Conservation (phyloP, 92 coral and sea anemone genomes). For the Metridium senile region DNA sequence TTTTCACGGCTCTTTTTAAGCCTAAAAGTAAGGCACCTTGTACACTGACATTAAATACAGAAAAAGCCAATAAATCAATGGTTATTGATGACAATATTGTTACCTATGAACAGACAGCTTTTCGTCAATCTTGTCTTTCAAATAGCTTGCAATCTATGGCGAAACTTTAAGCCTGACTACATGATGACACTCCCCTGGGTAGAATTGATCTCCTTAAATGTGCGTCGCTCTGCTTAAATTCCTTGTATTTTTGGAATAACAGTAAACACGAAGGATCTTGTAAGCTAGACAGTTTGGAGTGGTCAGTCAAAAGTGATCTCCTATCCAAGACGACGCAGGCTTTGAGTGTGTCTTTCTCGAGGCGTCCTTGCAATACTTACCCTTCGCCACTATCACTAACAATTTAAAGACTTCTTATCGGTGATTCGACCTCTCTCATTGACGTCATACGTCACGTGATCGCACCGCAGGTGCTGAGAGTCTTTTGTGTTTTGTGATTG, state of each 20-base stretch:
- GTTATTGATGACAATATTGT: no score
- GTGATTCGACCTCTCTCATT: conserved; percentile 4
- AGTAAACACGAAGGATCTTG: not conserved
- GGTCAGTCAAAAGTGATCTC: not conserved
- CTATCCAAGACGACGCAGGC: not conserved
- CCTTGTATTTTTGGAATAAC: not conserved
- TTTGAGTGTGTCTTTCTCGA: not conserved
- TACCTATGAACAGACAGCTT: no score
- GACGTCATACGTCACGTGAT: conserved; percentile 33
- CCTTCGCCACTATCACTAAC: conserved; percentile 1
- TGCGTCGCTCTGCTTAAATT: not conserved
- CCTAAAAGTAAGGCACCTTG: no score
- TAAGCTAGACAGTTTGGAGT: not conserved
- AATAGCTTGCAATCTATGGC: no score
- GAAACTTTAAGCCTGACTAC: not conserved
- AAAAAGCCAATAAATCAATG: no score
- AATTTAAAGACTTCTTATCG: conserved; percentile 28
- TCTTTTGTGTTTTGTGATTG: conserved; percentile 12
- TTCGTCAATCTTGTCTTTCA: no score
- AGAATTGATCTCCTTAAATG: not conserved
- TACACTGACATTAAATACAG: no score
- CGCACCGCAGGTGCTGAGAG: conserved; percentile 24
- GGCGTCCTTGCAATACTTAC: not conserved
- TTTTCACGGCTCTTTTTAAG: no score
- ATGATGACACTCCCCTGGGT: not conserved